Base-by-base conservation (phyloP, 64 coral and sea anemone genomes). In the Dendrophyllia cribrosa region DNA sequence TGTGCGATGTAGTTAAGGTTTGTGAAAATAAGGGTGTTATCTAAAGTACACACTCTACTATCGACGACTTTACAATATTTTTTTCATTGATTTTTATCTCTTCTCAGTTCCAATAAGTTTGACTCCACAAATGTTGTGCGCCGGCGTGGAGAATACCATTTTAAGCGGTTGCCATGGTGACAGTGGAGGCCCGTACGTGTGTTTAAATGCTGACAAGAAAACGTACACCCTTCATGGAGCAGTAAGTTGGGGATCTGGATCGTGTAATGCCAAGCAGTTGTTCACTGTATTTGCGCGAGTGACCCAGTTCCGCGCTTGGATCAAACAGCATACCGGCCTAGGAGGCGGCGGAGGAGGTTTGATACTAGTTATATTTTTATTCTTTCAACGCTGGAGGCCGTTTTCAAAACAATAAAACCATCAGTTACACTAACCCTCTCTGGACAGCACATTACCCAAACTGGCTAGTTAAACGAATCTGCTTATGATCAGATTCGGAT, bases 161-260 rank as follows among this genome's bases (percentile, higher is more conserved):
- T 56, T 90, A 43, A 90, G 88, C 34, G 88, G 88, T 90, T 90
- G 88, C 21, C 88, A 90, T 80, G 88, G 88, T 70, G 88, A 90
- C 75, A 90, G 88, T 64, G 88, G 88, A 68, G 88, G 88, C 46
- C 88, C 88, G 14, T 90, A 90, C 51, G 88, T 70, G 48, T 90
- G 88, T 44, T 63, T 76, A 7, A 89, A 89, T 77, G 21, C 87
- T 12, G 87, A 75, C 12, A 3, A 7, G 34, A 75, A 52, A 22
- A 77, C 72, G 1, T 75, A 65, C 59, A 65, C 87, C 16, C 22
- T 67, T 6, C 77, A 79, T 51, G 75, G 49, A 22, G 88, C 88
- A 14, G 88, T 79, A 17, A 68, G 92, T 52, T 93, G 85, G 85
- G 92, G 75, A 1, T 93, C 92, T 17, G 53, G 75, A 3, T 17